Evolutionary conservation across 1,140 invertebrate species (phyloP).

Genomic region (Gonioctena quinquepunctata): DNA sequence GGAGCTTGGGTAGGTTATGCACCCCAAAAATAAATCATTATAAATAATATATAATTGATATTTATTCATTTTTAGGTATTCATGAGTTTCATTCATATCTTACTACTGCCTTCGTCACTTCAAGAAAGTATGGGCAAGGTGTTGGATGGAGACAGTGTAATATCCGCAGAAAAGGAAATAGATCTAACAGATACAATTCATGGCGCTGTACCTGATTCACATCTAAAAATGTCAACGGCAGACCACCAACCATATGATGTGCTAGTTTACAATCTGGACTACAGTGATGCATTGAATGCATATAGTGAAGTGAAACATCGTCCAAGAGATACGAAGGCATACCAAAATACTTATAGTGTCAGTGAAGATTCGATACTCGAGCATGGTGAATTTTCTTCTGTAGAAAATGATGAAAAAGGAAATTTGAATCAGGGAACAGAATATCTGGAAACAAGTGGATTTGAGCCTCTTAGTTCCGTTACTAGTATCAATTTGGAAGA

Average conservation of each 20-base stretch:
- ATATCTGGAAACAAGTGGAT: conserved; percentile 2
- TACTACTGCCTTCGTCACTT: not conserved
- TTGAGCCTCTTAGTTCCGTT: conserved; percentile 30
- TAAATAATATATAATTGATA: not conserved
- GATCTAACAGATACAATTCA: not conserved
- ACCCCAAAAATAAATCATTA: no score
- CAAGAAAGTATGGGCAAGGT: not conserved
- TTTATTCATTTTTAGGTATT: not conserved
- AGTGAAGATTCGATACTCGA: not conserved
- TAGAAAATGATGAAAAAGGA: not conserved
- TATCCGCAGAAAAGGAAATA: not conserved
- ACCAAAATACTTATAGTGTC: not conserved
- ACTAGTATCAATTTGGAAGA: conserved; percentile 29
- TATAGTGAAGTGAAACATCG: not conserved
- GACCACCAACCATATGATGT: conserved; percentile 27
- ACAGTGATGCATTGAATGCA: conserved; percentile 14
- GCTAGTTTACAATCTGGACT: conserved; percentile 21
- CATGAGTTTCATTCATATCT: not conserved
- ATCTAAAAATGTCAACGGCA: conserved; percentile 15
- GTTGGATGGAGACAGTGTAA: not conserved
- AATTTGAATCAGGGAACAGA: no score
- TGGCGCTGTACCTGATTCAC: conserved; percentile 17
- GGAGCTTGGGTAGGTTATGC: not conserved
- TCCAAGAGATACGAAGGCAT: not conserved
- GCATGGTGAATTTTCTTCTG: not conserved